phyloP scores from a whole-genome alignment of 2,797 vertebrate species.

The Paguma larvata region DNA sequence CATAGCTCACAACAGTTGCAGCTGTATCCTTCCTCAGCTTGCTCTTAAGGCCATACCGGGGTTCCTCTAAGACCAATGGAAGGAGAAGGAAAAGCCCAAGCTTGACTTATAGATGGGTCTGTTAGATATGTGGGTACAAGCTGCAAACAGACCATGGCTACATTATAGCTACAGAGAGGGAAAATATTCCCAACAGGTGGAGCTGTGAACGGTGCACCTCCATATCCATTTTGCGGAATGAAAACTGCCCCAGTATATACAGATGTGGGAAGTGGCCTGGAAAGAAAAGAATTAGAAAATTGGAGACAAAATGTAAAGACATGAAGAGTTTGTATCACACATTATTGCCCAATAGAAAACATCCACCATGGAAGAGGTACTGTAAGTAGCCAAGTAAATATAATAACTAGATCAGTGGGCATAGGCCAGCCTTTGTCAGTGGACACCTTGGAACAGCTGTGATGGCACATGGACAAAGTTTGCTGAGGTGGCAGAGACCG shows the following conservation, averaged over 20 bases:
- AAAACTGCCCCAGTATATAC: background rate
- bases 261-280: background rate
- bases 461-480: background rate
- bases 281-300: constrained; percentile 40
- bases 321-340: background rate
- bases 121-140: background rate
- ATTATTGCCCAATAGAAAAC: background rate
- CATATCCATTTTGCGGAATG: background rate
- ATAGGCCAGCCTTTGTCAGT: background rate
- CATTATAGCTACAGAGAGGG: background rate
- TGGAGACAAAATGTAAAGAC: background rate
- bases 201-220: background rate
- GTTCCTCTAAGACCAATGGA: background rate
- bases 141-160: background rate
- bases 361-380: background rate
- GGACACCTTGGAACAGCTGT: background rate
- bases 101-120: constrained; percentile 5
- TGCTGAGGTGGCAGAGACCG: background rate
- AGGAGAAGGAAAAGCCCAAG: constrained; percentile 14
- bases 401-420: background rate
- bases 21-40: background rate
- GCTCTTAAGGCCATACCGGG: background rate
- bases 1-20: background rate
- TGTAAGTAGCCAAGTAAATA: background rate
- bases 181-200: background rate